Percentiles rank a stretch among this genome's conserved stretches.
Evolutionary conservation across 1,140 invertebrate genomes (phyloP).

Genomic region (Drosophila micromelanica): DNA sequence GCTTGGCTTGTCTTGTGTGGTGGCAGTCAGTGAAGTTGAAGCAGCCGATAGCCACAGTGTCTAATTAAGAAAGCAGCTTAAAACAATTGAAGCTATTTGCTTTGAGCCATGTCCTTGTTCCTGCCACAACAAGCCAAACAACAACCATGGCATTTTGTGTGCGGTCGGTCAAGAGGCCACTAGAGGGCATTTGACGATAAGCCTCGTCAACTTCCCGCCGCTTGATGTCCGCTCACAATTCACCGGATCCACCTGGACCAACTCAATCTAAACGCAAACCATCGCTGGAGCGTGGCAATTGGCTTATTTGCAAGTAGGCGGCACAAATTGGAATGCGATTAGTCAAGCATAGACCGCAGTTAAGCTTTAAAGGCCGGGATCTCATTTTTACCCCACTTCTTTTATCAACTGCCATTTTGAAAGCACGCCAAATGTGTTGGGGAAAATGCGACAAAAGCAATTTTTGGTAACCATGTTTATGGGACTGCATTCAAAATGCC

Average conservation of each 20-base stretch:
- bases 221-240: not conserved
- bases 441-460: slow-evolving; percentile 68
- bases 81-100: slow-evolving; percentile 77
- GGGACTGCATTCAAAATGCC: slow-evolving; percentile 45
- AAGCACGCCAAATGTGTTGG: slow-evolving; percentile 62
- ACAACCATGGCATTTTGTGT: slow-evolving; percentile 23
- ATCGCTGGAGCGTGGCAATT: slow-evolving; percentile 24
- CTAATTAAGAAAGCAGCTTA: slow-evolving; percentile 77
- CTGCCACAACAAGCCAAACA: not conserved
- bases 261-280: not conserved
- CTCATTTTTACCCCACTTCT: not conserved
- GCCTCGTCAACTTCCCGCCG: slow-evolving; percentile 12
- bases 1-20: slow-evolving; percentile 2
- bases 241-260: not conserved
- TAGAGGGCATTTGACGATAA: slow-evolving; percentile 66
- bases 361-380: not conserved
- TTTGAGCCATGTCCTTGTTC: slow-evolving; percentile 31
- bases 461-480: slow-evolving; percentile 60
- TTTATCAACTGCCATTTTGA: slow-evolving; percentile 44
- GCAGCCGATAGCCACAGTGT: slow-evolving; percentile 53
- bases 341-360: slow-evolving; percentile 20
- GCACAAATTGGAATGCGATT: slow-evolving; percentile 46
- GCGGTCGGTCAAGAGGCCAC: slow-evolving; percentile 55
- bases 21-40: slow-evolving; percentile 56
- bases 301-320: slow-evolving; percentile 29